These are phyloP conservation scores for Proisotoma minuta DNA, from an alignment of 2,888 invertebrate species.

Conservation along the genomic window DNA sequence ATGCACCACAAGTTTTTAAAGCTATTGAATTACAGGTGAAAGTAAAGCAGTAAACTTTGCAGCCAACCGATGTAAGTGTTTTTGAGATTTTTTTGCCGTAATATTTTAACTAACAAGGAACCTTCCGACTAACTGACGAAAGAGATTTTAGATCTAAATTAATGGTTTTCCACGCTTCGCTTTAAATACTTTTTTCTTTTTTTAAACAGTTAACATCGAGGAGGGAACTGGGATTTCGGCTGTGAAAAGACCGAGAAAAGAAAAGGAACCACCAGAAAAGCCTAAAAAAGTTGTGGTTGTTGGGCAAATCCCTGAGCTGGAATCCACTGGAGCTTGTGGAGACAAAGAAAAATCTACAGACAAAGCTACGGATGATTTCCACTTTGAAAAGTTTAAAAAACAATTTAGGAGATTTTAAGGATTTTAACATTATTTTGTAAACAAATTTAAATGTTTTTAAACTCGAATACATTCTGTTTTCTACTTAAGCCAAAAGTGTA, in stretches of 20 bases:
- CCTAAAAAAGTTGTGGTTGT: conserved; percentile 48
- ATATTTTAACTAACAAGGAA: not conserved
- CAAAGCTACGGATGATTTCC: conserved; percentile 93
- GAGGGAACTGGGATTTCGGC: conserved; percentile 58
- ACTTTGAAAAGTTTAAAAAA: conserved; percentile 93
- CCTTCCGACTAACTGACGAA: not conserved
- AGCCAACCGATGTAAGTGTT: conserved; percentile 80
- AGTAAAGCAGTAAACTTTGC: conserved; percentile 98
- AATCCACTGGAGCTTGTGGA: conserved; percentile 29
- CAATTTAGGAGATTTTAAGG: conserved; percentile 79
- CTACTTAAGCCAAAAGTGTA: too few species aligned
- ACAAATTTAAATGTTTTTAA: not conserved
- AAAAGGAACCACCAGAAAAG: conserved; percentile 58
- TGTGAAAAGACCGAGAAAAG: conserved; percentile 49
- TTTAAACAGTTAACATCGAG: conserved; percentile 74
- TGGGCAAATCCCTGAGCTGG: conserved; percentile 48
- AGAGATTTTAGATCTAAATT: not conserved
- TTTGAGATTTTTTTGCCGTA: not conserved
- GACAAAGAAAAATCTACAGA: conserved; percentile 63
- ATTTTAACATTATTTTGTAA: conserved; percentile 6
- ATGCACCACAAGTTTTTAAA: too few species aligned
- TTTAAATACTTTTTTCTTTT: not conserved
- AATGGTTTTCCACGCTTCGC: not conserved
- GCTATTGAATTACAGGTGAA: too few species aligned
- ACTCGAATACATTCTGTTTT: not conserved